These are phyloP conservation scores for Uromys caudimaculatus DNA, from an alignment of 2,797 vertebrate genomes.

Conservation along the genomic window DNA sequence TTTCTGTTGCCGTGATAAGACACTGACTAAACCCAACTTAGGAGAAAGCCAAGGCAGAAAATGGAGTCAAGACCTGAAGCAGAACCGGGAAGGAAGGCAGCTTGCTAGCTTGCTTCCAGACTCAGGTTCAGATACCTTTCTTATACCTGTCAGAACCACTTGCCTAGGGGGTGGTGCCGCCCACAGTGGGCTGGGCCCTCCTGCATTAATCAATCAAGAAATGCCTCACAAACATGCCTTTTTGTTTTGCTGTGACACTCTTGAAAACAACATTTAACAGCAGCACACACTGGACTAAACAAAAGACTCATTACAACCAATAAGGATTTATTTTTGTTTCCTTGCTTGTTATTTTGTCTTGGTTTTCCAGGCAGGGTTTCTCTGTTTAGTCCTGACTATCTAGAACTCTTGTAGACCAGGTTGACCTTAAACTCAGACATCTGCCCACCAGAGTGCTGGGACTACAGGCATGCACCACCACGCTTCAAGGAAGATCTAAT, in stretches of 20 bases:
- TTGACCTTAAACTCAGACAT: not conserved
- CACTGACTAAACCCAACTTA: not conserved
- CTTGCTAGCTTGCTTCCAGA: not conserved
- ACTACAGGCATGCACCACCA: not conserved
- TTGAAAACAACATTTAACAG: conserved; percentile 29
- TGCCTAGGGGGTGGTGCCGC: not conserved
- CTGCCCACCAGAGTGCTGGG: not conserved
- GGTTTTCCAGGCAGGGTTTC: not conserved
- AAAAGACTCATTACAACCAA: not conserved
- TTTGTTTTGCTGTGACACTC: conserved; percentile 36
- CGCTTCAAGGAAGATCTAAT: not conserved
- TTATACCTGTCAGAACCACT: not conserved
- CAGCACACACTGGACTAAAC: not conserved
- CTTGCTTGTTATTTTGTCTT: not conserved
- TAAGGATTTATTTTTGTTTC: not conserved
- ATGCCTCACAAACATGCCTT: not conserved
- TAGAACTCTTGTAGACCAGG: not conserved
- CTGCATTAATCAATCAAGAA: not conserved
- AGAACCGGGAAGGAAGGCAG: not conserved
- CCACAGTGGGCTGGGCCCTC: not conserved
- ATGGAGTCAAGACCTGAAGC: not conserved
- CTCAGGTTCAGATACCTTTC: not conserved
- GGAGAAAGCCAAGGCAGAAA: not conserved
- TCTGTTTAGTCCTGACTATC: not conserved
- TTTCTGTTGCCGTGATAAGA: not conserved